A percentile compares a stretch with the other conserved stretches of the same genome.
These are phyloP conservation scores for Scophthalmus maximus DNA, from an alignment of 2,113 vertebrate species.

Conservation along the genomic window DNA sequence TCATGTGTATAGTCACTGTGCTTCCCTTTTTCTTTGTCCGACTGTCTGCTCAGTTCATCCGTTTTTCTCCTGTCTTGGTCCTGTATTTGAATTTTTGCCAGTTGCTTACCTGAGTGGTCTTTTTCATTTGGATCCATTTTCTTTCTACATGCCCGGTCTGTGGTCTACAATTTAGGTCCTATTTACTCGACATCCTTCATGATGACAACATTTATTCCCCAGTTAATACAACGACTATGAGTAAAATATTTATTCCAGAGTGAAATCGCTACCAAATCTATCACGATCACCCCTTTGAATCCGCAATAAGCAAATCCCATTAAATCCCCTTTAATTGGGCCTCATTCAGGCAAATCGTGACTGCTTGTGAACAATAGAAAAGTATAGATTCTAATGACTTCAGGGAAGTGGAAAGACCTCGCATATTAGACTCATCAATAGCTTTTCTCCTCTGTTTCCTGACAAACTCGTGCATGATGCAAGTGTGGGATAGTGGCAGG, in stretches of 20 bases:
- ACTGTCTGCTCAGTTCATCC: too few species aligned
- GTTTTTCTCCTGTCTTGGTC: too few species aligned
- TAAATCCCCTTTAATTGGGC: slow-evolving; percentile 72
- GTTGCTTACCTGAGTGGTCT: too few species aligned
- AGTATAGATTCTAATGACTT: slow-evolving; percentile 64
- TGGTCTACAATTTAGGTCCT: too few species aligned
- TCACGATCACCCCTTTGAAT: slow-evolving; percentile 47
- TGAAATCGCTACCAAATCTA: slow-evolving; percentile 60
- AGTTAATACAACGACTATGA: slow-evolving; percentile 22
- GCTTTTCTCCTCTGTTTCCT: slow-evolving; percentile 22
- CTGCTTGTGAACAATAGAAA: slow-evolving; percentile 68
- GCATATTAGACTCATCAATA: slow-evolving; percentile 61
- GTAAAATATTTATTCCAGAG: slow-evolving; percentile 54
- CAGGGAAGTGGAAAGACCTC: slow-evolving; percentile 40
- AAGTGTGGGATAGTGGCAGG: slow-evolving; percentile 22
- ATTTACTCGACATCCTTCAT: too few species aligned
- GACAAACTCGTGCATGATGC: slow-evolving; percentile 20
- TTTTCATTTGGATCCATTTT: too few species aligned
- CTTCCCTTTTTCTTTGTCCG: too few species aligned
- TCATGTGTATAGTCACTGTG: too few species aligned
- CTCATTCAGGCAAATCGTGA: slow-evolving; percentile 72
- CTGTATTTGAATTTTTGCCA: too few species aligned
- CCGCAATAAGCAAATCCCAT: slow-evolving; percentile 66
- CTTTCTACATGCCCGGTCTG: too few species aligned
- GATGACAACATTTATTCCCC: slow-evolving; percentile 57